phyloP scores from a whole-genome alignment of 2,113 vertebrate species.

The Delphinus delphis region DNA sequence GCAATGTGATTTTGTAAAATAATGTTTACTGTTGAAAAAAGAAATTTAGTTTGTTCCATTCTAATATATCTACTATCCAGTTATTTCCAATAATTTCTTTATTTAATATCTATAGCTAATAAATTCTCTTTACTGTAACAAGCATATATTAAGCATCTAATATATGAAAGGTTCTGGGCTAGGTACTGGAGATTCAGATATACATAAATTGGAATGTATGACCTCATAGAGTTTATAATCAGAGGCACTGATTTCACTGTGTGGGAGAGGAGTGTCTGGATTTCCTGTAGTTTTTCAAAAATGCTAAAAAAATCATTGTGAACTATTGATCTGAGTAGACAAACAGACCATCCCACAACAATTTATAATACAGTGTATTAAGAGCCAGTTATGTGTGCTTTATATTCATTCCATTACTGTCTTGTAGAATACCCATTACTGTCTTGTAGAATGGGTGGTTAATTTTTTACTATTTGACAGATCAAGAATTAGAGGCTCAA shows the following conservation, averaged over 20 bases:
- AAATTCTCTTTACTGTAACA: neutral
- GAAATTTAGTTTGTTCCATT: neutral
- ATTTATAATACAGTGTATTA: neutral
- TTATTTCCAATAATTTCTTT: neutral
- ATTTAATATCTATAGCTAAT: neutral
- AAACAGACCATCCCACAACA: neutral
- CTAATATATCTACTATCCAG: neutral
- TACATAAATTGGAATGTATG: neutral
- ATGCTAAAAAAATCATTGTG: neutral
- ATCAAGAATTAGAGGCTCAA: neutral
- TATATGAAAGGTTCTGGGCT: neutral
- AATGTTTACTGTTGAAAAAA: slow-evolving; percentile 11
- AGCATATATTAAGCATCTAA: neutral
- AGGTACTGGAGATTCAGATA: neutral
- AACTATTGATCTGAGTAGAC: neutral
- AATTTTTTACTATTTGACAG: slow-evolving; percentile 8
- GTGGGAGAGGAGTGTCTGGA: neutral
- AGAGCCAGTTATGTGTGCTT: neutral
- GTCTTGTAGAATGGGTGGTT: neutral
- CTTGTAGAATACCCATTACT: neutral
- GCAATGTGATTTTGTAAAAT: slow-evolving; percentile 37
- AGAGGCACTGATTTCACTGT: neutral
- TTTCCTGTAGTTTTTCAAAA: neutral
- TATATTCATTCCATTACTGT: neutral
- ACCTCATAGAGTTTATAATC: slow-evolving; percentile 2